Percentiles rank a stretch among this genome's conserved stretches.
These are phyloP conservation scores for Ophonus ardosiacus DNA, from an alignment of 2,888 invertebrate species.

Conservation along the genomic window DNA sequence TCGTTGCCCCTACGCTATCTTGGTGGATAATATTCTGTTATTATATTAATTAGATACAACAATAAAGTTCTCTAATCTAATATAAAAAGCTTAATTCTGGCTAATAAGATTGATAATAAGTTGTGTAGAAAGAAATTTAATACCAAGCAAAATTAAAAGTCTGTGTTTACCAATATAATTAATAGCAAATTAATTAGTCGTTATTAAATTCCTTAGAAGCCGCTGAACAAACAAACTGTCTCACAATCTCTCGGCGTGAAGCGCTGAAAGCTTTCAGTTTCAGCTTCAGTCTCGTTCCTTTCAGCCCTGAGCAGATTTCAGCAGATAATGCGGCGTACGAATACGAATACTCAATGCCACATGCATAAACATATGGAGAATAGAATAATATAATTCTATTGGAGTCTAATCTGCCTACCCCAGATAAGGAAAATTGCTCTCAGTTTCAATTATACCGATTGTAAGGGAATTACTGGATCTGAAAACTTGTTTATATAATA, in stretches of 20 bases:
- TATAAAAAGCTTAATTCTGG: not conserved
- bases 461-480: not conserved
- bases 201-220: constrained; percentile 8
- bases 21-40: no score
- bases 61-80: not conserved
- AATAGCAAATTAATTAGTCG: constrained; percentile 14
- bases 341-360: not conserved
- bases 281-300: not conserved
- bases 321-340: not conserved
- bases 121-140: not conserved
- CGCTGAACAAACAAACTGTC: not conserved
- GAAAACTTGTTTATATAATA: no score
- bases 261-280: not conserved
- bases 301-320: not conserved
- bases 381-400: not conserved
- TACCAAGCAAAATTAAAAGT: not conserved
- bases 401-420: not conserved
- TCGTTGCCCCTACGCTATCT: no score
- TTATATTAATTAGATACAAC: not conserved
- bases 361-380: not conserved
- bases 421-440: not conserved
- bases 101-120: not conserved
- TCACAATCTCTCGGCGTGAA: no score
- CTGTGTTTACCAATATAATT: constrained; percentile 14
- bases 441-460: not conserved